Evolutionary conservation across 2,113 vertebrate genomes (phyloP).

Genomic region (Gymnobelideus leadbeateri): DNA sequence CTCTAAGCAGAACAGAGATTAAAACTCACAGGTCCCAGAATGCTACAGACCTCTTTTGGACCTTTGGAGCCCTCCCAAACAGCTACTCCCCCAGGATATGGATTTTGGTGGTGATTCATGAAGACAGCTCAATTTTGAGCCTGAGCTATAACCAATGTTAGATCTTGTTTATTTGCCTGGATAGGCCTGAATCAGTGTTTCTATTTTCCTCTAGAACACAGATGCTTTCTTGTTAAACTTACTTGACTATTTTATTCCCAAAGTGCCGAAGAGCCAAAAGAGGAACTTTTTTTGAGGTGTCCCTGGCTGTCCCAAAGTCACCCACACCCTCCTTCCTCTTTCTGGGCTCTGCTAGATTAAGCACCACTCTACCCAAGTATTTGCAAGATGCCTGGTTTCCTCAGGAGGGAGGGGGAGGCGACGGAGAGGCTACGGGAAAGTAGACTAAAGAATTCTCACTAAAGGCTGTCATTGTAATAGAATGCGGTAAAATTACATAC

Average conservation of each 20-base stretch:
- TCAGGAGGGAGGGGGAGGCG: background rate
- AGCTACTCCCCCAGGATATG: background rate
- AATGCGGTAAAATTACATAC: slow-evolving; percentile 31
- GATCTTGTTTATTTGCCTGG: background rate
- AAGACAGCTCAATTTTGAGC: accelerated
- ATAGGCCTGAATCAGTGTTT: background rate
- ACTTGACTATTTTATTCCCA: slow-evolving; percentile 7
- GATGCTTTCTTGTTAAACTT: slow-evolving; percentile 1
- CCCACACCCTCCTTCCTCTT: background rate
- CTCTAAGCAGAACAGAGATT: background rate
- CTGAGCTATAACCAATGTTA: background rate
- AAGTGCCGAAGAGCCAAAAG: background rate
- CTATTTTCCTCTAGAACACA: background rate
- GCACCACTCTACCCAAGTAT: background rate
- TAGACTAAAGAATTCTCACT: slow-evolving; percentile 1
- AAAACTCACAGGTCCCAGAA: background rate
- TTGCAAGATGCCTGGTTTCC: slow-evolving; percentile 26
- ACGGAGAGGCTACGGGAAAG: background rate
- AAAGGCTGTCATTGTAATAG: slow-evolving; percentile 30
- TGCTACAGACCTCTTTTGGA: background rate
- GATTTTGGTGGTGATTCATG: background rate
- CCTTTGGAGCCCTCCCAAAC: background rate
- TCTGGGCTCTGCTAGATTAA: background rate
- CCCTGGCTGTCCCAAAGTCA: background rate
- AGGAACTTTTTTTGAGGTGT: background rate